Percentiles rank a stretch among this genome's conserved stretches.
Evolutionary conservation across 2,113 vertebrate species (phyloP).

Genomic region (Phylloscopus trochilus): DNA sequence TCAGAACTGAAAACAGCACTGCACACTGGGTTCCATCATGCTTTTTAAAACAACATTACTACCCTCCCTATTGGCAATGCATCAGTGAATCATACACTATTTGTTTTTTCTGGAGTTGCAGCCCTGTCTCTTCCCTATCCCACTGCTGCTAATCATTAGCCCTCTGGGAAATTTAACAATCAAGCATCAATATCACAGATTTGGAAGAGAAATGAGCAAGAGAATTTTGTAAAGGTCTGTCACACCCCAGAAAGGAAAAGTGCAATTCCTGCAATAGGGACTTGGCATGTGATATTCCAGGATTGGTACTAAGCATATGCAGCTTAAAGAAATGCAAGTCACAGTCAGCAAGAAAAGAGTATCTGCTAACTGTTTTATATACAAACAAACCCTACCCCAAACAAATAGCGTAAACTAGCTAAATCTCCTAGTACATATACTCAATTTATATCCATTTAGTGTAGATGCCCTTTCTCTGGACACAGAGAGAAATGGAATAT

Average conservation of each 20-base stretch:
- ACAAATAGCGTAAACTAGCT: not conserved
- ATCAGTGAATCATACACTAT: not conserved
- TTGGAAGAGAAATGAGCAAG: not conserved
- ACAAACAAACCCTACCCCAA: not conserved
- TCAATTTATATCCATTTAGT: not conserved
- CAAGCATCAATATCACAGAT: not conserved
- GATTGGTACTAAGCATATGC: not conserved
- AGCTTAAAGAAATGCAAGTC: not conserved
- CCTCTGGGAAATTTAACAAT: not conserved
- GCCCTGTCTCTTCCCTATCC: not conserved
- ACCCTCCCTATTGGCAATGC: not conserved
- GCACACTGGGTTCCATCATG: not conserved
- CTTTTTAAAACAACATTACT: not conserved
- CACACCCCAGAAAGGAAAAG: not conserved
- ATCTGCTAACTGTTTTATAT: not conserved
- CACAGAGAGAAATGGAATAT: not conserved
- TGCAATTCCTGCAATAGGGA: not conserved
- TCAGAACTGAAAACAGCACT: not conserved
- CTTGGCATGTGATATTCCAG: not conserved
- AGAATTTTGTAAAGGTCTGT: not conserved
- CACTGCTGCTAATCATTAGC: not conserved
- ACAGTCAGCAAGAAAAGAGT: not conserved
- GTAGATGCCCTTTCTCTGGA: not conserved
- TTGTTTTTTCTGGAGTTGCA: not conserved
- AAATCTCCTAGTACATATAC: not conserved